phyloP scores from a whole-genome alignment of 2,797 vertebrate species.

The Holocentrus rufus region DNA sequence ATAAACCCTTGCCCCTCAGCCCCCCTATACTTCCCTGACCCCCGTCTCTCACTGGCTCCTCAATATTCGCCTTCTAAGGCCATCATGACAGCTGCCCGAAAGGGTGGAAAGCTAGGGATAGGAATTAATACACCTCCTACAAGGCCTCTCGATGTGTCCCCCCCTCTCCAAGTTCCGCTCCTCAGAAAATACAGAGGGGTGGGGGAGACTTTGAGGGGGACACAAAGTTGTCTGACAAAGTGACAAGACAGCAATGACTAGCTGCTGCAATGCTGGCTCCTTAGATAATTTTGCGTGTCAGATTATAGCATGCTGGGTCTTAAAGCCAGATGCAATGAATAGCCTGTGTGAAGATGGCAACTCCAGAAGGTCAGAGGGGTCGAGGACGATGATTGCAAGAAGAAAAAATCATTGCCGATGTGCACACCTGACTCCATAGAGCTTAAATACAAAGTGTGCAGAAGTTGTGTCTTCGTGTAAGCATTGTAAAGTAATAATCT shows the following conservation, averaged over 20 bases:
- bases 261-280: conserved; percentile 13
- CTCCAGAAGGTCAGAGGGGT: no score
- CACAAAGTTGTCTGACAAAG: conserved; percentile 53
- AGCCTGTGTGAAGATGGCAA: no score
- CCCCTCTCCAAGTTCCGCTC: conserved; percentile 72
- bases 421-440: neutral
- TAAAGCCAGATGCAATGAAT: conserved; percentile 4
- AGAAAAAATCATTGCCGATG: neutral
- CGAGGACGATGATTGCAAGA: no score
- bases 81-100: conserved; percentile 82
- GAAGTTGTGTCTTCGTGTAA: no score
- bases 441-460: neutral
- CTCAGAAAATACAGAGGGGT: conserved; percentile 70
- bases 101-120: conserved; percentile 63
- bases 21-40: conserved; percentile 72
- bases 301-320: conserved; percentile 2
- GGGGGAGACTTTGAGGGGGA: conserved; percentile 16
- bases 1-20: conserved; percentile 75
- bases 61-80: conserved; percentile 86
- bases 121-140: conserved; percentile 78
- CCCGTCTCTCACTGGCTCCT: conserved; percentile 75
- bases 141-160: conserved; percentile 64
- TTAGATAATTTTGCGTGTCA: conserved; percentile 15
- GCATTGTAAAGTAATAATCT: neutral
- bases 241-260: conserved; percentile 30